These are phyloP conservation scores for Acrobasis repandana DNA, from an alignment of 2,888 invertebrate genomes.

Conservation along the genomic window DNA sequence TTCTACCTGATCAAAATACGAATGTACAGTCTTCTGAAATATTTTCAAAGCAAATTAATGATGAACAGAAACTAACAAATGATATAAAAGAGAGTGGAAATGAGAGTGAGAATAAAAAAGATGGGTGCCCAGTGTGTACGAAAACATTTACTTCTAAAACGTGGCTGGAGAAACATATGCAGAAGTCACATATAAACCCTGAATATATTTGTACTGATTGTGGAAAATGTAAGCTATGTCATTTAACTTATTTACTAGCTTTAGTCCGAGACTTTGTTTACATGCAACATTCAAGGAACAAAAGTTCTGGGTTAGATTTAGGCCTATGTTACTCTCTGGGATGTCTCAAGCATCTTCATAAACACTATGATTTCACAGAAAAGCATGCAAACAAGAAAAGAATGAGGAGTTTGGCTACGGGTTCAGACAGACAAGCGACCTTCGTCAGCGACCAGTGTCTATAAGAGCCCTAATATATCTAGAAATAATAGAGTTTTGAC, in stretches of 20 bases:
- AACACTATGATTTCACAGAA: too few species aligned
- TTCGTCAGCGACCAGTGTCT: too few species aligned
- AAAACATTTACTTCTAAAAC: slow-evolving; percentile 61
- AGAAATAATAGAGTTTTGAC: too few species aligned
- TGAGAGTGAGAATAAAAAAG: slow-evolving; percentile 38
- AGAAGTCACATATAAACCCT: slow-evolving; percentile 57
- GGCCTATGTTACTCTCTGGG: too few species aligned
- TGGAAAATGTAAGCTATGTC: slow-evolving; percentile 55
- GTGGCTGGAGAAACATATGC: slow-evolving; percentile 68
- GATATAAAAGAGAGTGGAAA: slow-evolving; percentile 29
- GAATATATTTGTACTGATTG: slow-evolving; percentile 59
- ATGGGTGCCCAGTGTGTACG: slow-evolving; percentile 56
- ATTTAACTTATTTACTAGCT: slow-evolving; percentile 5
- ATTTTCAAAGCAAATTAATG: slow-evolving; percentile 26
- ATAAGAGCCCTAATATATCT: too few species aligned
- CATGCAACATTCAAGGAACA: too few species aligned
- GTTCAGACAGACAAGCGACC: too few species aligned
- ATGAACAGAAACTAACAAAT: slow-evolving; percentile 12
- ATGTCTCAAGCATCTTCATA: too few species aligned
- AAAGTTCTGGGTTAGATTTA: too few species aligned
- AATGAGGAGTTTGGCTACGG: too few species aligned
- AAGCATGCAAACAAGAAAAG: too few species aligned
- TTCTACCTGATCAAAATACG: background rate
- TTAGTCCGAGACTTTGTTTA: too few species aligned
- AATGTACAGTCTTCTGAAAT: background rate